phyloP scores from a whole-genome alignment of 2,797 vertebrate species.

The Varecia variegata region DNA sequence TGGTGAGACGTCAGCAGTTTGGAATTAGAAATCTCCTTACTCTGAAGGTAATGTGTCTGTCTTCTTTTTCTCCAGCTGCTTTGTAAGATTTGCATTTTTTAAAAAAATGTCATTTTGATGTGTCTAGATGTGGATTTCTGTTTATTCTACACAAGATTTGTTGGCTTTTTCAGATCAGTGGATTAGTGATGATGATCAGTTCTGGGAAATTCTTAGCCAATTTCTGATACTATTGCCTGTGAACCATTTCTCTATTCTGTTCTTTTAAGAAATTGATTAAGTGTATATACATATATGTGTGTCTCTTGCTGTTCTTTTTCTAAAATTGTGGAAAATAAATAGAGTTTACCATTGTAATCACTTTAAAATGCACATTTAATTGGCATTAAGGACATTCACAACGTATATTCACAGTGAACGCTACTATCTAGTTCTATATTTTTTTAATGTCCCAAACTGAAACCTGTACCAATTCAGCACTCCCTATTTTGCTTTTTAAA shows the following conservation, averaged over 20 bases:
- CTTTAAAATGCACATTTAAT: neutral
- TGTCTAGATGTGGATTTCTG: neutral
- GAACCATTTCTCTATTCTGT: neutral
- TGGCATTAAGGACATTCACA: neutral
- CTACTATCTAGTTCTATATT: neutral
- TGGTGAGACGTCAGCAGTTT: neutral
- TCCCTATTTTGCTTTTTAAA: neutral
- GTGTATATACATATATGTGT: neutral
- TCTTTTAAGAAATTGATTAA: neutral
- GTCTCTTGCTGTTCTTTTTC: neutral
- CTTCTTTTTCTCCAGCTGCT: neutral
- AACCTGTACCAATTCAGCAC: neutral
- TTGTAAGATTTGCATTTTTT: neutral
- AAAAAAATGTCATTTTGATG: neutral
- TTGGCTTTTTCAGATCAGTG: neutral
- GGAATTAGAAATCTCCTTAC: neutral
- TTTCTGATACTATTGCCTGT: neutral
- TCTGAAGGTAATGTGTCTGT: neutral
- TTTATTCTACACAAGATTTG: neutral
- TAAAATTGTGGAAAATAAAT: neutral
- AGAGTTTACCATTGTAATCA: neutral
- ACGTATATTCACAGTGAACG: neutral
- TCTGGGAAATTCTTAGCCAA: neutral
- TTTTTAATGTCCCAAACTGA: neutral
- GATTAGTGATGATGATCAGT: neutral